These are phyloP conservation scores for Stictocephala bisonia DNA, from an alignment of 2,888 invertebrate genomes.

Conservation along the genomic window DNA sequence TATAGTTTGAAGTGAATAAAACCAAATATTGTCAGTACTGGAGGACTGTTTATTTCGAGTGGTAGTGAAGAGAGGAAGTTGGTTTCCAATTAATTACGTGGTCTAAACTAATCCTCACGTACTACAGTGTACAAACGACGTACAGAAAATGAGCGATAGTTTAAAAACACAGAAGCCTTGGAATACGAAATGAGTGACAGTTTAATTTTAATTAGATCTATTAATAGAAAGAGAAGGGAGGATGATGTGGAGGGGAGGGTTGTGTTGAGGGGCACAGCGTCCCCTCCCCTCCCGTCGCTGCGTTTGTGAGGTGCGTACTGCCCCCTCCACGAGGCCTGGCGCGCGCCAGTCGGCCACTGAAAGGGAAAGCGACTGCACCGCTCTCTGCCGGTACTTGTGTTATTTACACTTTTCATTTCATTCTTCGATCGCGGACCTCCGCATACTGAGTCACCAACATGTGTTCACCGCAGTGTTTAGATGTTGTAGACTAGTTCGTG, in stretches of 20 bases:
- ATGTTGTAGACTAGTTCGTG: slow-evolving; percentile 35
- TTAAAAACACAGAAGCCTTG: slow-evolving; percentile 12
- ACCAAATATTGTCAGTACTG: slow-evolving; percentile 25
- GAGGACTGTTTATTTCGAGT: slow-evolving; percentile 25
- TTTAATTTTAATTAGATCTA: slow-evolving; percentile 37
- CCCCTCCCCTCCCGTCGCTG: slow-evolving; percentile 10
- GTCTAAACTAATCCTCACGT: not conserved
- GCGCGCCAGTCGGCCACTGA: slow-evolving; percentile 57
- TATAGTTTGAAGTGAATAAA: slow-evolving; percentile 33
- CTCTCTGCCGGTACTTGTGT: slow-evolving; percentile 58
- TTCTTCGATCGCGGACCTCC: slow-evolving; percentile 63
- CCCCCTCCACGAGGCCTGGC: slow-evolving; percentile 64
- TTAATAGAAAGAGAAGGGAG: slow-evolving; percentile 21
- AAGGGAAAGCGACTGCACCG: slow-evolving; percentile 59
- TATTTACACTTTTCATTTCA: slow-evolving; percentile 42
- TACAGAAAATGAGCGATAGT: not conserved
- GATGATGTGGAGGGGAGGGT: not conserved
- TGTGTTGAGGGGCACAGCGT: too few species aligned
- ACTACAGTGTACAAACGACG: slow-evolving; percentile 14
- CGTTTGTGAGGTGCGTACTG: slow-evolving; percentile 31
- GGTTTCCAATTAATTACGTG: slow-evolving; percentile 20
- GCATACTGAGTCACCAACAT: slow-evolving; percentile 58
- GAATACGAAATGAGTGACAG: slow-evolving; percentile 15
- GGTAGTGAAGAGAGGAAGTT: not conserved
- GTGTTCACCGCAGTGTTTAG: slow-evolving; percentile 53